Evolutionary conservation across 53 echinoderm and acorn worm genomes (phyloP), one percentile per base, ranked within the genome.

Genomic region (Holothuria scabra): DNA sequence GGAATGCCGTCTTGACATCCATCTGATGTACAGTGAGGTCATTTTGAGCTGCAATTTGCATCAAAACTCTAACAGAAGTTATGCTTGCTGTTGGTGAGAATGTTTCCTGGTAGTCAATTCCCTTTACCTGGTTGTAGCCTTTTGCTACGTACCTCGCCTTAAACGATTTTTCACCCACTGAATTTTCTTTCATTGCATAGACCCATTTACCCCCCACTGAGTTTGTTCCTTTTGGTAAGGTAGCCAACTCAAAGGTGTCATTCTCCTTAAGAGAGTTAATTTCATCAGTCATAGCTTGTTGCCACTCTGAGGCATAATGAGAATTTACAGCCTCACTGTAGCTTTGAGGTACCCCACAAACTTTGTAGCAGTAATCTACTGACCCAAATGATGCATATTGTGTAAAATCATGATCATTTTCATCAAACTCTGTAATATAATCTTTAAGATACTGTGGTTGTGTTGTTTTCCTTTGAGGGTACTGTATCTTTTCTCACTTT

Each of bases 11-110:
- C 10, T 2, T 6, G 59, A 31, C 67, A 5, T 87, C 87, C 87
- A 87, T 87, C 41, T 87, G 87, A 11, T 87, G 87, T 9, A 82
- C 76, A n/a, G 56, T 82, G 18, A 82, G 72, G 56, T 86, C 41
- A 13, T 86, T 12, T 20, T 86, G 87, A 1, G 81, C 80, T 14
- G 87, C 57, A 49, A 86, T 66, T 66, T 86, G 87, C 87, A 80
- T 81, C 4, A 86, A 24, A 8, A 33, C 28, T 32, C 87, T 23
- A 3, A 86, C 80, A 3, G n/a, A n/a, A n/a, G 41, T 5, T 41
- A 41, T 41, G 10, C 10, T 41, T 8, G 41, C 41, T 4, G 41
- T 41, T 41, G 41, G 41, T 41, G 41, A 41, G 41, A 41, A 41
- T 41, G 41, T 41, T 41, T 41, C 41, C 10, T 41, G 41, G 13